Conservation (phyloP, 2,113 vertebrate genomes). For the Mus pahari region DNA sequence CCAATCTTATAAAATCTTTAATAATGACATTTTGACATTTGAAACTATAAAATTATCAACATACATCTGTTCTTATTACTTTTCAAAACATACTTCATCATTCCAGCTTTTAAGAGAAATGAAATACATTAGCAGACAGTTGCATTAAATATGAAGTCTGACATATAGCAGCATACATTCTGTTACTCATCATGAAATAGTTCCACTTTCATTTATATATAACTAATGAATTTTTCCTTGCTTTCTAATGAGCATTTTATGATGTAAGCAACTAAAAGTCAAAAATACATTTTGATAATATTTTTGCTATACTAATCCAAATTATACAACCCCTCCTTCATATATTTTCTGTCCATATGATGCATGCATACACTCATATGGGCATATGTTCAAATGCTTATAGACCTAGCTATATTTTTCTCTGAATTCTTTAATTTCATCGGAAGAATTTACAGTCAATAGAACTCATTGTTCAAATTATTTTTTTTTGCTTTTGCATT, state of each 20-base stretch:
- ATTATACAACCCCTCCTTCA: neutral
- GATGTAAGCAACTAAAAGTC: neutral
- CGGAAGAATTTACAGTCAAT: neutral
- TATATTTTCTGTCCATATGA: neutral
- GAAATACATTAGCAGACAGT: slow-evolving; percentile 47
- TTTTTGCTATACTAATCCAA: neutral
- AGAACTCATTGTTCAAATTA: neutral
- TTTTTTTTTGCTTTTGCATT: neutral
- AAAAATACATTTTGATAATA: slow-evolving; percentile 6
- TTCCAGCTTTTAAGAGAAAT: slow-evolving; percentile 37
- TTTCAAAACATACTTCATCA: slow-evolving; percentile 44
- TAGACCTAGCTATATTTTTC: neutral
- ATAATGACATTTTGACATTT: slow-evolving; percentile 26
- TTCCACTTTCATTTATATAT: slow-evolving; percentile 14
- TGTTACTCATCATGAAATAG: neutral
- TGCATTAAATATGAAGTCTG: slow-evolving; percentile 33
- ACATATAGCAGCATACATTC: neutral
- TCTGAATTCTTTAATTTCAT: neutral
- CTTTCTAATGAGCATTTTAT: neutral
- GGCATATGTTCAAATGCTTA: neutral
- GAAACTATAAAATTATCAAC: slow-evolving; percentile 43
- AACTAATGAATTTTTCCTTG: neutral
- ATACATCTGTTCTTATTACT: slow-evolving; percentile 42
- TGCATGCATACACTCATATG: accelerated
- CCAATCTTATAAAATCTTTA: slow-evolving; percentile 2